Conservation (phyloP, 2,113 vertebrate genomes). For the Oncorhynchus masou region DNA sequence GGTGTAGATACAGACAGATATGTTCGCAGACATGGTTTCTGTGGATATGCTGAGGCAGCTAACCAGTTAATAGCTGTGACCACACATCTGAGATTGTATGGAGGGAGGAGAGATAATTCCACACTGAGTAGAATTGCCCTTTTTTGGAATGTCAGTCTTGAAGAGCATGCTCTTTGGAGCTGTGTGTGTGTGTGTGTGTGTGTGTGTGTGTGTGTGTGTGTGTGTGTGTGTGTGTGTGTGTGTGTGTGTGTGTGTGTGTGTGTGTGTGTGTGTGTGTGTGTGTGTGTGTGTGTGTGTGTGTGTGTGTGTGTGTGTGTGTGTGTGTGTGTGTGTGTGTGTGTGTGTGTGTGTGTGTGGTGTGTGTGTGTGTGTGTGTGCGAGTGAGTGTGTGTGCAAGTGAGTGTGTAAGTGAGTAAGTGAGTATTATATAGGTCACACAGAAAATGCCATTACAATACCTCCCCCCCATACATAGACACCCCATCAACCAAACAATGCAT, state of each 20-base stretch:
- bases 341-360: neutral
- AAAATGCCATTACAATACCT: too few species aligned
- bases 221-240: too few species aligned
- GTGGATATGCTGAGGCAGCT: constrained; percentile 52
- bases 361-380: neutral
- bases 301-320: neutral
- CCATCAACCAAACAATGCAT: neutral
- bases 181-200: too few species aligned
- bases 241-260: neutral
- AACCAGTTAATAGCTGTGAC: constrained; percentile 55
- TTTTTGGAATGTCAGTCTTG: constrained; percentile 27
- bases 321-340: too few species aligned
- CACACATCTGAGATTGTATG: constrained; percentile 59
- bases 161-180: neutral
- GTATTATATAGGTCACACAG: too few species aligned
- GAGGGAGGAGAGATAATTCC: constrained; percentile 56
- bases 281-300: neutral
- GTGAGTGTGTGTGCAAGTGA: too few species aligned
- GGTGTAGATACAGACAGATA: constrained; percentile 19
- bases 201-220: neutral
- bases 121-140: neutral
- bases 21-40: constrained; percentile 23
- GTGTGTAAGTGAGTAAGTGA: too few species aligned
- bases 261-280: too few species aligned
- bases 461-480: neutral